Evolutionary conservation across 2,888 invertebrate genomes (phyloP).

Genomic region (Empis stercorea): DNA sequence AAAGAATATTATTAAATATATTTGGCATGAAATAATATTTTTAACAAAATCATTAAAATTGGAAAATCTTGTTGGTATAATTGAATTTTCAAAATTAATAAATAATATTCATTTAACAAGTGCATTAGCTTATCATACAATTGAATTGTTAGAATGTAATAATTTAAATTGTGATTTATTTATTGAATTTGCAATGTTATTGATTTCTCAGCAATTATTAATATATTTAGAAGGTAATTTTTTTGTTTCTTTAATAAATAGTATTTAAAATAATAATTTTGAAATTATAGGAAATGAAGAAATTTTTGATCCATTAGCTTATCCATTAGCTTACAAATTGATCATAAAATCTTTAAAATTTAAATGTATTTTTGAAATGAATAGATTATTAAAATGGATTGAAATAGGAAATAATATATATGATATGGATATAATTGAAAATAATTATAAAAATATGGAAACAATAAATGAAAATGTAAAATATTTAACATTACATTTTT

Average conservation of each 20-base stretch:
- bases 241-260: not conserved
- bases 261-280: not conserved
- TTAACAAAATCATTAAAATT: conserved; percentile 22
- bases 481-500: no score
- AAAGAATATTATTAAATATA: conserved; percentile 20
- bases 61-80: conserved; percentile 22
- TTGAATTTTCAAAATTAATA: conserved; percentile 22
- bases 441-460: conserved; percentile 19
- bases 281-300: not conserved
- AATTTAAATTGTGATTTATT: conserved; percentile 21
- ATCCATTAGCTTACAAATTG: conserved; percentile 26
- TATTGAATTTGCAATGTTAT: conserved; percentile 24
- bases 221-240: conserved; percentile 11
- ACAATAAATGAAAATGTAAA: conserved; percentile 22
- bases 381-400: conserved; percentile 27
- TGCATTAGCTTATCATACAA: conserved; percentile 23
- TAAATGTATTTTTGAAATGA: conserved; percentile 21
- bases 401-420: conserved; percentile 25
- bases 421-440: conserved; percentile 18
- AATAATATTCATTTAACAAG: conserved; percentile 28
- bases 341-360: conserved; percentile 20
- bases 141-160: conserved; percentile 23
- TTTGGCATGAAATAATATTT: conserved; percentile 23
- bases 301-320: conserved; percentile 23
- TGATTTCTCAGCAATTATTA: conserved; percentile 29